Base-by-base conservation (phyloP, 2,113 vertebrate genomes). In the Alectura lathami region DNA sequence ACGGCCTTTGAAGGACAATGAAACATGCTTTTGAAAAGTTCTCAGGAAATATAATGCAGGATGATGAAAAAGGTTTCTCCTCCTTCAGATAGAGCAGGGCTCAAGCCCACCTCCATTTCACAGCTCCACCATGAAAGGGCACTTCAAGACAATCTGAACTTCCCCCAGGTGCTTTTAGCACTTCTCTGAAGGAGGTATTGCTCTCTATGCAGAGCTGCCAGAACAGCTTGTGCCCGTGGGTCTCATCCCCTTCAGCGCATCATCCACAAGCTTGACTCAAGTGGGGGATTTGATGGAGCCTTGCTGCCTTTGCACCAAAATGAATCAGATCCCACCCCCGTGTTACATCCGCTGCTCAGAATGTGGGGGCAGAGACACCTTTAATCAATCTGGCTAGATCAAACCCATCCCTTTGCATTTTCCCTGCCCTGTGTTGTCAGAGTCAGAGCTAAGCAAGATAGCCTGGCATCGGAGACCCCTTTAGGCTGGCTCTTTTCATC, bases 401-500 rank as follows among this genome's bases (percentile, higher is more conserved):
- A 0, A 92, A 38, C 50, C 51, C 29, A 68, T 75, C 47, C 64
- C 32, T 90, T 90, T 57, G 26, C 11, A 11, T 93, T 75, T 70
- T 72, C 23, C 43, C 53, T 56, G 24, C 21, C 40, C 47, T 51
- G 27, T 40, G 11, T 91, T 93, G 86, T 95, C 53, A 43, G 57
- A 87, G 51, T 50, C 40, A 54, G 43, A 81, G 53, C 66, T 30
- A 91, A 67, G 23, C 54, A 88, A 78, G 82, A 73, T 34, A 53
- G 56, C 62, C 76, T 88, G 85, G 76, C 69, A 45, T 3, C 56
- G 57, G 17, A 78, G 77, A 70, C 16, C 56, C 47, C 79, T 96
- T 83, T 59, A 70, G 11, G 8, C 59, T 89, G 79, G 21, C 76
- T 83, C 79, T 95, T 94, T 95, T 91, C 73, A 93, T 88, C 76